phyloP scores from a whole-genome alignment of 2,888 invertebrate species.

The Balanococcus diminutus region DNA sequence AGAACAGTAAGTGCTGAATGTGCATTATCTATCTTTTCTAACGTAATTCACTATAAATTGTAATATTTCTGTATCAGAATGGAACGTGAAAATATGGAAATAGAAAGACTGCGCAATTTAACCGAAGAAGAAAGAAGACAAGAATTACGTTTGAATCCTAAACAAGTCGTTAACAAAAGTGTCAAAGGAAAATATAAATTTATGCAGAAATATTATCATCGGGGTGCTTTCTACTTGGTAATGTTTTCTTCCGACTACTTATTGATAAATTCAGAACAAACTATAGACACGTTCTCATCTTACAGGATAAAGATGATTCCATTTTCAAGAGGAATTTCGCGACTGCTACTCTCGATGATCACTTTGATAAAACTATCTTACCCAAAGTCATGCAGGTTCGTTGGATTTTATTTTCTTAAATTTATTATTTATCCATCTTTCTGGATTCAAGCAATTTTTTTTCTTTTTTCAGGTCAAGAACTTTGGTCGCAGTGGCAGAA shows the following conservation, averaged over 20 bases:
- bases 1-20: constrained; percentile 74
- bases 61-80: constrained; percentile 64
- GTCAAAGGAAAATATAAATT: constrained; percentile 99
- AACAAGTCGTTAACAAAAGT: constrained; percentile 89
- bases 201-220: constrained; percentile 98
- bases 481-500: constrained; percentile 97
- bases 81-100: constrained; percentile 85
- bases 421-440: neutral
- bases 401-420: neutral
- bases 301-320: constrained; percentile 83
- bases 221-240: constrained; percentile 96
- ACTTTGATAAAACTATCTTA: constrained; percentile 97
- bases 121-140: constrained; percentile 94
- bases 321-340: constrained; percentile 93
- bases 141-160: constrained; percentile 89
- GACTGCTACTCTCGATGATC: constrained; percentile 95
- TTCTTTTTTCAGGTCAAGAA: constrained; percentile 80
- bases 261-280: neutral
- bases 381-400: constrained; percentile 97
- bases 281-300: neutral
- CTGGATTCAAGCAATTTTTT: neutral
- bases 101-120: constrained; percentile 89
- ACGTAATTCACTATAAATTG: neutral
- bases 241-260: constrained; percentile 55
- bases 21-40: neutral